These are phyloP conservation scores for Labroides dimidiatus DNA, from an alignment of 2,797 vertebrate genomes.

Conservation along the genomic window DNA sequence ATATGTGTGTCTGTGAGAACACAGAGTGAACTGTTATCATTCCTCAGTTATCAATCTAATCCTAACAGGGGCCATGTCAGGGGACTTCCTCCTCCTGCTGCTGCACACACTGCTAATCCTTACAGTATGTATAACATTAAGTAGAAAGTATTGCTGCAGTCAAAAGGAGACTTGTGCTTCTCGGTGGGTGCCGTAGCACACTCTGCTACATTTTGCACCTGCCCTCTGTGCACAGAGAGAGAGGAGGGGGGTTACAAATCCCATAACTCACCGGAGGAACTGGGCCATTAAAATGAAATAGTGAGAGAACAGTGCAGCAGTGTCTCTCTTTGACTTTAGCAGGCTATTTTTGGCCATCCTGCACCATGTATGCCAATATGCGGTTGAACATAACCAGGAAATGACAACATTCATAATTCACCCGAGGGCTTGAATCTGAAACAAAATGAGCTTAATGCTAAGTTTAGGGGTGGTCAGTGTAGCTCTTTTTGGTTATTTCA, in stretches of 20 bases:
- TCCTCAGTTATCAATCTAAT: constrained; percentile 42
- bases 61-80: constrained; percentile 25
- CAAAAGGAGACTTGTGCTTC: constrained; percentile 46
- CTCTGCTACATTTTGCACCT: constrained; percentile 66
- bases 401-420: constrained; percentile 77
- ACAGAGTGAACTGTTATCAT: constrained; percentile 47
- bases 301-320: constrained; percentile 62
- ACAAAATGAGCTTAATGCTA: constrained; percentile 62
- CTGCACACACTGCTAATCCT: constrained; percentile 42
- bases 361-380: constrained; percentile 65
- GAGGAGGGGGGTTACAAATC: constrained; percentile 38
- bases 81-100: constrained; percentile 50
- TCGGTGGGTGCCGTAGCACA: constrained; percentile 13
- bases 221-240: constrained; percentile 32
- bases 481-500: constrained; percentile 62
- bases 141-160: constrained; percentile 39
- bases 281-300: constrained; percentile 67
- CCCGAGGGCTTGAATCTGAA: constrained; percentile 43
- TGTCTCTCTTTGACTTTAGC: constrained; percentile 63
- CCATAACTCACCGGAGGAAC: constrained; percentile 67
- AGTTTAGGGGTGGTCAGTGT: constrained; percentile 73
- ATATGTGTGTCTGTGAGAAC: constrained; percentile 7
- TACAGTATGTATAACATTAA: constrained; percentile 44
- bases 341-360: constrained; percentile 63
- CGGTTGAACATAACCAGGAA: constrained; percentile 77